Percentiles rank a stretch among this genome's conserved stretches.
phyloP scores from a whole-genome alignment of 1,140 invertebrate species.

The Atta texana region DNA sequence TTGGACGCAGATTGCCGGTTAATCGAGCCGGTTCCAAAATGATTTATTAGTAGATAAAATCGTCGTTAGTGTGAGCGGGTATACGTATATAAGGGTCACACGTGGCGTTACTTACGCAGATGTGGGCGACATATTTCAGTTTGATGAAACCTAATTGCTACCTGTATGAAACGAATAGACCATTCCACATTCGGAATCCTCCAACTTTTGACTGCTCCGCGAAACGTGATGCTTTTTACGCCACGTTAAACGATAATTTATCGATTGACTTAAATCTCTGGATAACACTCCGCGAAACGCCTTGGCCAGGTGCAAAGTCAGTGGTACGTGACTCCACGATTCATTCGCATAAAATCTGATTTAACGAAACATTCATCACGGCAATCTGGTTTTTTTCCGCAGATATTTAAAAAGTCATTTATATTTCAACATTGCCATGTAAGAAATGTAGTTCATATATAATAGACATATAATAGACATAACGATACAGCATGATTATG shows the following conservation, averaged over 20 bases:
- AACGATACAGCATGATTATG: background rate
- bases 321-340: conserved; percentile 31
- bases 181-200: conserved; percentile 29
- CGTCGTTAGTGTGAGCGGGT: conserved; percentile 28
- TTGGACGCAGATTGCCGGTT: conserved; percentile 66
- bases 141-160: conserved; percentile 75
- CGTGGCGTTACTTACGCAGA: conserved; percentile 65
- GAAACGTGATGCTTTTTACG: conserved; percentile 54
- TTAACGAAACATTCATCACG: background rate
- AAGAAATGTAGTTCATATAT: background rate
- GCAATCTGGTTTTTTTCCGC: background rate
- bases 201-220: conserved; percentile 18
- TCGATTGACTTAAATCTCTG: conserved; percentile 45
- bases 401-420: background rate
- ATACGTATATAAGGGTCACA: conserved; percentile 53
- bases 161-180: conserved; percentile 34
- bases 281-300: background rate
- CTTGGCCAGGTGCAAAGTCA: conserved; percentile 18
- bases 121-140: conserved; percentile 73
- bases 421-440: no score
- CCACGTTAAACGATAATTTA: conserved; percentile 54
- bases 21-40: conserved; percentile 66
- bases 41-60: conserved; percentile 78
- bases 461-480: background rate
- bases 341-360: conserved; percentile 36